Percentiles rank a stretch among this genome's conserved stretches.
Conservation (phyloP, 2,797 vertebrate species). For the Anguilla obscura region DNA sequence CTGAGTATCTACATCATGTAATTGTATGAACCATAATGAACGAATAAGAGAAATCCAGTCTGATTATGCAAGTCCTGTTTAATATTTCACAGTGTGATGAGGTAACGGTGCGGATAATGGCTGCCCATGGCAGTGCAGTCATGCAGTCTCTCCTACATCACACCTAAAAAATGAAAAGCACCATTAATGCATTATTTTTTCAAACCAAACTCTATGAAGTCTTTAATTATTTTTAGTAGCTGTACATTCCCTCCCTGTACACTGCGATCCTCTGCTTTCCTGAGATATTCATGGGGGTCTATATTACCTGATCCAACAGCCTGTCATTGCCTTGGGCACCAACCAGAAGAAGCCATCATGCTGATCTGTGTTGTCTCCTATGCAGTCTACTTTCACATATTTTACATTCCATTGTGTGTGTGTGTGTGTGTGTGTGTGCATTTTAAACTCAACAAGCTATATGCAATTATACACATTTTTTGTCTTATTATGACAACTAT, state of each 20-base stretch:
- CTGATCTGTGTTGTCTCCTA: not conserved
- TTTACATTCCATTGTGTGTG: not conserved
- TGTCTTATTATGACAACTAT: not conserved
- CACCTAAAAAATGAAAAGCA: not conserved
- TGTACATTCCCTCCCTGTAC: no score
- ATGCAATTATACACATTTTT: not conserved
- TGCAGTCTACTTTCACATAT: not conserved
- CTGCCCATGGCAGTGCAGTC: not conserved
- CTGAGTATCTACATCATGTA: not conserved
- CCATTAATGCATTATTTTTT: not conserved
- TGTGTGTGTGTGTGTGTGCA: not conserved
- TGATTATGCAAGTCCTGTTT: not conserved
- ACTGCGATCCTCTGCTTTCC: not conserved
- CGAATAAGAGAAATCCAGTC: not conserved
- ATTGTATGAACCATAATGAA: not conserved
- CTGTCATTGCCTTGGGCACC: not conserved
- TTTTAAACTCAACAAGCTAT: not conserved
- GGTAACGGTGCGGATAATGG: not conserved
- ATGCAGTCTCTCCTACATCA: not conserved
- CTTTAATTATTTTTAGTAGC: not conserved
- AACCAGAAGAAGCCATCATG: not conserved
- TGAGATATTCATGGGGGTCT: not conserved
- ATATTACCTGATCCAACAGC: not conserved
- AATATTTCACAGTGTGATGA: not conserved
- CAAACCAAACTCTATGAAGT: not conserved